Base-by-base conservation (phyloP, 2,113 vertebrate genomes). In the Oxyruncus cristatus region DNA sequence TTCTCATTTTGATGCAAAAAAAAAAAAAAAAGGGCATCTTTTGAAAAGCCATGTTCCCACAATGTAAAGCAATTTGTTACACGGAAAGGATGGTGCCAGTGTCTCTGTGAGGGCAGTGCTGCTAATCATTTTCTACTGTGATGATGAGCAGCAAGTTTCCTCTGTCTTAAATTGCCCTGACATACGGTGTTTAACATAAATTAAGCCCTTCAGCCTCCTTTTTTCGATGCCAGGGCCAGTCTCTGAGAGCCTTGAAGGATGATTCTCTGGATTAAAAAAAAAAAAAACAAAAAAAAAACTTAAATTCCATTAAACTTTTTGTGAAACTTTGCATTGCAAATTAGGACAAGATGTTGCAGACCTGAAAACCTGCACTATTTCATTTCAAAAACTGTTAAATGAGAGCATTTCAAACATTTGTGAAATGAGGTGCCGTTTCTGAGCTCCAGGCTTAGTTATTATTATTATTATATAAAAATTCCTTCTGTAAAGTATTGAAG, bases 291-390 rank as follows among this genome's bases (percentile, higher is more conserved):
- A 8, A 30, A 14, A 21, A 14, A 2, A 5, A 6, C 41, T 65
- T 67, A 55, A 71, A 71, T 65, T 68, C 63, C 12, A 7, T 70
- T 56, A 70, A 42, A 28, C 14, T 88, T 90, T 90, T 65, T 74
- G 53, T 75, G 79, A 88, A 88, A 79, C 28, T 90, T 94, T 76
- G 42, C 63, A 59, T 88, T 94, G 85, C 55, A 89, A 89, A 87
- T 95, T 68, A 87, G 74, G 35, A 88, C 53, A 58, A 80, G 65
- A 39, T 39, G 42, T 68, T 72, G 17, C 58, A 85, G 74, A 61
- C 26, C n/a, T 88, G 46, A 20, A 76, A 82, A 9, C 61, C 28
- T 50, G n/a, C 46, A 83, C 1, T 70, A 33, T 88, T 92, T 94
- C 9, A 59, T 83, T 93, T 94, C 42, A 83, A 42, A 93, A 89